phyloP scores from a whole-genome alignment of 2,113 vertebrate species.

The Isurus oxyrinchus region DNA sequence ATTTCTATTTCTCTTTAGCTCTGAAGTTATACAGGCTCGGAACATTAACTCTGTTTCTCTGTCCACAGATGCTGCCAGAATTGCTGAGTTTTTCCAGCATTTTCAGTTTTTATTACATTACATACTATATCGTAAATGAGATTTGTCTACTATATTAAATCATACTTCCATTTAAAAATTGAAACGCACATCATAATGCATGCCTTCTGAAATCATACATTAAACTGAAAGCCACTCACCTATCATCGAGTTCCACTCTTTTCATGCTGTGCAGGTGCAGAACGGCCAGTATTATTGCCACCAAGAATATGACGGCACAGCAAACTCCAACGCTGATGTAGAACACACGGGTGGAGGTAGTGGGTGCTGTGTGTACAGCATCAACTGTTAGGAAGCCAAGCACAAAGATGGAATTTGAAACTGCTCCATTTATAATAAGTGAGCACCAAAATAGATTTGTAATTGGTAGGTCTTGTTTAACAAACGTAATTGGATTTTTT shows the following conservation, averaged over 20 bases:
- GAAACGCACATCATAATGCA: neutral
- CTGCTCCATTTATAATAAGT: neutral
- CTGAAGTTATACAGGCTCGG: no score
- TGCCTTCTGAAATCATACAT: neutral
- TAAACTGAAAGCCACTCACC: slow-evolving; percentile 55
- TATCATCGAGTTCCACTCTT: slow-evolving; percentile 92
- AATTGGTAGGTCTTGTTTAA: neutral
- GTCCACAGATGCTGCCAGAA: no score
- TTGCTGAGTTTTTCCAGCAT: no score
- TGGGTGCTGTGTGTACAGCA: slow-evolving; percentile 72
- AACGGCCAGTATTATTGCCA: slow-evolving; percentile 93
- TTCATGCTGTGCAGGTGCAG: slow-evolving; percentile 99
- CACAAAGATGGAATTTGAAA: slow-evolving; percentile 34
- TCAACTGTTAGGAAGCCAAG: slow-evolving; percentile 62
- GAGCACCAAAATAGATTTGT: neutral
- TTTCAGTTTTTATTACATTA: no score
- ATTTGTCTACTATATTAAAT: neutral
- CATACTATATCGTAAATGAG: no score
- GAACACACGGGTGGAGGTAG: slow-evolving; percentile 93
- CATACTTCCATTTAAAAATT: neutral
- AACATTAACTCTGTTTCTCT: no score
- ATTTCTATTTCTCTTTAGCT: no score
- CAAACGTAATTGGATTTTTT: no score
- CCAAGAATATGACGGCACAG: slow-evolving; percentile 95
- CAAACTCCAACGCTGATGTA: slow-evolving; percentile 98